Evolutionary conservation across 2,797 vertebrate genomes (phyloP), one percentile per base, ranked within the genome.

Genomic region (Hybognathus amarus): DNA sequence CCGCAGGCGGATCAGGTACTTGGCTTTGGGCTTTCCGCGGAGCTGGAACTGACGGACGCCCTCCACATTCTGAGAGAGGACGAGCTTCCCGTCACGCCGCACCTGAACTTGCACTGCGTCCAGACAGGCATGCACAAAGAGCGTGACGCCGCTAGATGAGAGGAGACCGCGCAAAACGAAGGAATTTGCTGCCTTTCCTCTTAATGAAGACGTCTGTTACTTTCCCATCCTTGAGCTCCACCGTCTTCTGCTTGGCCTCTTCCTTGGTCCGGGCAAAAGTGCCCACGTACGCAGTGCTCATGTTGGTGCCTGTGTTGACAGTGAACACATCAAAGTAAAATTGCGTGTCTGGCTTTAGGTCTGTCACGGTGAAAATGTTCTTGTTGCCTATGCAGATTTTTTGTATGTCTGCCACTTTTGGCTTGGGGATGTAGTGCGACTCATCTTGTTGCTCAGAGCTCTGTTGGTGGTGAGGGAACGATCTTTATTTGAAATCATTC

Each of bases 241-340:
- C 86, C 0, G 95, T 97, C 92, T 98, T 99, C 94, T 98, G 98
- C 47, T 95, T 95, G 0, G 97, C 96, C 77, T 99, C 98, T 86
- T 97, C 97, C 89, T 98, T 97, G 1, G 98, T 99, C 91, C 96
- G 96, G 87, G 97, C 98, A 17, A 99, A 99, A 5, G 98, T 97
- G 77, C 98, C 98, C 5, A 99, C 93, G 0, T 99, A 99, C 0
- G 98, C 98, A 0, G 97, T 99, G 92, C 98, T 99, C 89, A 93
- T 96, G 91, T 99, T 99, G 89, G 94, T 97, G 76, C 95, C 94
- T 22, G 93, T 90, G 83, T 98, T 98, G 56, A 97, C 92, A 1
- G 97, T 96, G 66, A 99, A 99, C 77, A 99, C 96, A 40, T 99
- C 98, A 52, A 99, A 99, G 92, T 99, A 99, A 93, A 97, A 98